These are phyloP conservation scores for Clarias macrocephalus DNA, from an alignment of 2,113 vertebrate genomes.

Conservation along the genomic window DNA sequence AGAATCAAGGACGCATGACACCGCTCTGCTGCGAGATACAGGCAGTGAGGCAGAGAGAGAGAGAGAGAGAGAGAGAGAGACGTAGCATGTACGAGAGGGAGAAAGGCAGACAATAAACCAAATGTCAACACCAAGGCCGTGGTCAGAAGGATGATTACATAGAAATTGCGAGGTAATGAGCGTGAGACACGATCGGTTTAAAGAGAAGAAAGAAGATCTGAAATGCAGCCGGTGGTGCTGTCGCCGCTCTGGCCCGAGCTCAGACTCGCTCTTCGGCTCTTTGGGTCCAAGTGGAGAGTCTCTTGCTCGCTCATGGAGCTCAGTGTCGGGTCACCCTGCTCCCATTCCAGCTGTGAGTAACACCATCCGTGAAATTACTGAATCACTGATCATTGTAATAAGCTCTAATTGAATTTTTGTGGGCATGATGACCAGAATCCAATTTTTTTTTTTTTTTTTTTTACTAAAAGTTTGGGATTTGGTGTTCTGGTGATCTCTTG, in stretches of 20 bases:
- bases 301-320: slow-evolving; percentile 34
- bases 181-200: neutral
- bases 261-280: slow-evolving; percentile 12
- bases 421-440: neutral
- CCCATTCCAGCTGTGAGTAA: slow-evolving; percentile 49
- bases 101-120: neutral
- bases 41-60: neutral
- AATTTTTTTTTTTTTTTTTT: neutral
- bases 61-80: neutral
- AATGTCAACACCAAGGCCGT: neutral
- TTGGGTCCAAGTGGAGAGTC: neutral
- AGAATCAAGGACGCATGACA: slow-evolving; percentile 66
- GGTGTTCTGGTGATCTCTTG: neutral
- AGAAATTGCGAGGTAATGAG: neutral
- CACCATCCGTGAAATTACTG: neutral
- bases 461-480: neutral
- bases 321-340: slow-evolving; percentile 24
- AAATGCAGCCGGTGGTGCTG: slow-evolving; percentile 41
- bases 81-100: neutral
- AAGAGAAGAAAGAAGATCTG: neutral
- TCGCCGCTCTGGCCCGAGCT: slow-evolving; percentile 38
- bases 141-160: too few relatives aligned
- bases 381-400: neutral
- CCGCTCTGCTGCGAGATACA: neutral
- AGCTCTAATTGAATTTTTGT: neutral